Evolutionary conservation across 2,797 vertebrate genomes (phyloP).

Genomic region (Onychomys arenicola): DNA sequence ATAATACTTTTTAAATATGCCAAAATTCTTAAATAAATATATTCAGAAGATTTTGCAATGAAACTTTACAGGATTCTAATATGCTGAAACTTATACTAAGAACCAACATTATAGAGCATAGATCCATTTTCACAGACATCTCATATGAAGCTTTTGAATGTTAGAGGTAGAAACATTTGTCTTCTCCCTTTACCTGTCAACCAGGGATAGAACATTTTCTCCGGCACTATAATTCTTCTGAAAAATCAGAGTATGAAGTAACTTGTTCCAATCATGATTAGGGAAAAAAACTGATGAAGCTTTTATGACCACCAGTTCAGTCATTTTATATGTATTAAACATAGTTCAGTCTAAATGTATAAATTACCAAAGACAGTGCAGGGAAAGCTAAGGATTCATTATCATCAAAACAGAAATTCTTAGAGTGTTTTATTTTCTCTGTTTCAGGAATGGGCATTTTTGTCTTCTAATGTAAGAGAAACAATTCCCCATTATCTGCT

Average conservation of each 20-base stretch:
- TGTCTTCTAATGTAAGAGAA: neutral
- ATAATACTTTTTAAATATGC: neutral
- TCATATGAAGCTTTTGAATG: neutral
- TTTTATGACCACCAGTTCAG: neutral
- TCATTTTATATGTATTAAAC: slow-evolving; percentile 5
- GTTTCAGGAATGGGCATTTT: neutral
- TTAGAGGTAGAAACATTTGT: neutral
- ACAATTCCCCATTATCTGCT: neutral
- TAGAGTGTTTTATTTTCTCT: neutral
- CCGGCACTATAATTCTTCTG: neutral
- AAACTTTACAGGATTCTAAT: slow-evolving; percentile 40
- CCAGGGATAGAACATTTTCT: neutral
- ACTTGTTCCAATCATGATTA: neutral
- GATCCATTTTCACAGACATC: neutral
- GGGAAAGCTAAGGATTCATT: neutral
- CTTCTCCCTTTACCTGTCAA: neutral
- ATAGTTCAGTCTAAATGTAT: neutral
- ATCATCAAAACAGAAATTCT: neutral
- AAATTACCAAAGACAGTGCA: neutral
- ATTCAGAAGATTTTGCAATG: neutral
- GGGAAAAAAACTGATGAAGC: neutral
- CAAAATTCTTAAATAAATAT: no score
- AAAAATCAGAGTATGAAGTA: neutral
- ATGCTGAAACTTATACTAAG: neutral
- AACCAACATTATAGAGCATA: neutral